These are phyloP conservation scores for Carollia perspicillata DNA, from an alignment of 2,113 vertebrate genomes.

Conservation along the genomic window DNA sequence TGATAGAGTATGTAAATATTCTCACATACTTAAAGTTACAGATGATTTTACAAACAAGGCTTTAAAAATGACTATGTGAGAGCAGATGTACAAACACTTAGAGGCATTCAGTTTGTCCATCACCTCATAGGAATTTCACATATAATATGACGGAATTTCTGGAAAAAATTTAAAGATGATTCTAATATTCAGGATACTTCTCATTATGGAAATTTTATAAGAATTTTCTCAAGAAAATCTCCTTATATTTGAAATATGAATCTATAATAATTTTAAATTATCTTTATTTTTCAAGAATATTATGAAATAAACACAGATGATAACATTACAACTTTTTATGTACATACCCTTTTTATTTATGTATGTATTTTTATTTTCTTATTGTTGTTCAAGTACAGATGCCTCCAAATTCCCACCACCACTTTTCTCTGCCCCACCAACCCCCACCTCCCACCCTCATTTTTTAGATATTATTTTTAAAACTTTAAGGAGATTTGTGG, in stretches of 20 bases:
- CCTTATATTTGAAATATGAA: not conserved
- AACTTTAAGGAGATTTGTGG: not conserved
- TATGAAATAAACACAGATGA: not conserved
- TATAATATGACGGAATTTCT: slow-evolving; percentile 26
- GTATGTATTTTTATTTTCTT: not conserved
- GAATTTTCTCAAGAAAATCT: not conserved
- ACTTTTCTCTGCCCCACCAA: too few species aligned
- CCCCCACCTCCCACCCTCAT: too few species aligned
- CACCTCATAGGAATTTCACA: slow-evolving; percentile 10
- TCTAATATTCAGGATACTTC: slow-evolving; percentile 32
- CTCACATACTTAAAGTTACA: slow-evolving; percentile 48
- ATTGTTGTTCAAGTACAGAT: too few species aligned
- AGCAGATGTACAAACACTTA: slow-evolving; percentile 23
- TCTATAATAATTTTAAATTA: not conserved
- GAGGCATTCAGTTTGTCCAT: slow-evolving; percentile 16
- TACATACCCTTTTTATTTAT: not conserved
- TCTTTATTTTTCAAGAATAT: not conserved
- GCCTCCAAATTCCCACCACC: too few species aligned
- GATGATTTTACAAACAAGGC: not conserved
- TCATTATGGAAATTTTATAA: not conserved
- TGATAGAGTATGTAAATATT: slow-evolving; percentile 50
- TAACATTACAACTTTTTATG: not conserved
- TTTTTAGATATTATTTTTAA: slow-evolving; percentile 1
- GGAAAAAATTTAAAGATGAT: slow-evolving; percentile 1
- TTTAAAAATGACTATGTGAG: slow-evolving; percentile 28